A percentile compares a stretch with the other conserved stretches of the same genome.
These are phyloP conservation scores for Passerina amoena DNA, from an alignment of 2,113 vertebrate species.

Conservation along the genomic window DNA sequence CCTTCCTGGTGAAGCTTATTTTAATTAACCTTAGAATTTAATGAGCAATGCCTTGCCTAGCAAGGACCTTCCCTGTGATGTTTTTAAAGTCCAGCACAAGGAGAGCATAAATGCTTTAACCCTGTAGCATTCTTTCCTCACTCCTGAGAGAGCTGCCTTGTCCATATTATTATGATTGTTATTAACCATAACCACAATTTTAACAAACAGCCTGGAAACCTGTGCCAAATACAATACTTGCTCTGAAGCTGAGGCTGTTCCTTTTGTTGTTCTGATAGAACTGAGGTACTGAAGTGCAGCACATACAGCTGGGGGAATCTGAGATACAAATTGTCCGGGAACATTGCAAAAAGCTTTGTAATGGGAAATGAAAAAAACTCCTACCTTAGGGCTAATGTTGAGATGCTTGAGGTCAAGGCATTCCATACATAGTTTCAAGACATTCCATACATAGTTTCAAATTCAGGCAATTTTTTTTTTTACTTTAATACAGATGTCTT, in stretches of 20 bases:
- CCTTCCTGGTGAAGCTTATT: not conserved
- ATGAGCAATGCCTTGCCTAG: not conserved
- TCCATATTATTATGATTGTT: not conserved
- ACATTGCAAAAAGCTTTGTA: not conserved
- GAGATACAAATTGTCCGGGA: slow-evolving; percentile 7
- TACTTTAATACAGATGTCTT: slow-evolving; percentile 2
- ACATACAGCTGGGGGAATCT: not conserved
- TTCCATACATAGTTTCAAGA: not conserved
- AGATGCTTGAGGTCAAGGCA: slow-evolving; percentile 1
- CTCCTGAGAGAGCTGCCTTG: not conserved
- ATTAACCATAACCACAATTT: not conserved
- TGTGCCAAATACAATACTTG: not conserved
- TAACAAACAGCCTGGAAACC: not conserved
- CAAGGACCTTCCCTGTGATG: not conserved
- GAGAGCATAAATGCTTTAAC: not conserved
- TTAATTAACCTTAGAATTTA: slow-evolving; percentile 8
- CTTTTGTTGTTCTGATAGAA: slow-evolving; percentile 14
- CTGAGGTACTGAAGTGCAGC: not conserved
- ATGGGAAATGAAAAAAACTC: not conserved
- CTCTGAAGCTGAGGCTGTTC: not conserved
- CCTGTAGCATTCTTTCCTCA: not conserved
- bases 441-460: not conserved
- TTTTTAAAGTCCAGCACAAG: not conserved
- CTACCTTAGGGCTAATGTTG: not conserved
- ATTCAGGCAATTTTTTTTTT: not conserved